Base-by-base conservation (phyloP, 2,888 invertebrate genomes). In the Agrochola macilenta region DNA sequence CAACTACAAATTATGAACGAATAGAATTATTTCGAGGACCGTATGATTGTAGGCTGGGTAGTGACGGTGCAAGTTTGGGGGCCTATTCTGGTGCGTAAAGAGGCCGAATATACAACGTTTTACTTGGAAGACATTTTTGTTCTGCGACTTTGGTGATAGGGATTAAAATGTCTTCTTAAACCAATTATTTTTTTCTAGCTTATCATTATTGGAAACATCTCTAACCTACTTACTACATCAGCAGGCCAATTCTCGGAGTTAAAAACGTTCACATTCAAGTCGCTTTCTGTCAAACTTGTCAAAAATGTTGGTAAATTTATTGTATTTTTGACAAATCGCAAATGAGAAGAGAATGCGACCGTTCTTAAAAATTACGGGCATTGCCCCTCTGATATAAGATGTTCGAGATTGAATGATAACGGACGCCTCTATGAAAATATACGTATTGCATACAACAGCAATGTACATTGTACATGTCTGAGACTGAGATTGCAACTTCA, bases 1-100 rank as follows among this genome's bases (percentile, higher is more conserved):
- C 91, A 91, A 89, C 92, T 91, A 94, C 94, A 93, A 96, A 96
- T 96, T 96, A 95, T 93, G 92, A 94, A 92, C 92, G 94, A 93
- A 93, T 91, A 91, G 92, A 96, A 96, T 96, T 95, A 96, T 95
- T 94, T 94, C 89, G 93, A 94, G 93, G 93, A 94, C 93, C 89
- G 91, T 92, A 93, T 96, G 96, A 96, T 96, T 96, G 95, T 92
- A 93, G 95, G 91, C 92, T 91, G 90, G 82, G 78, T 79, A 78
- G 83, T 96, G 96, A 96, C 95, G 88, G 23, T 81, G 95, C 95
- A 89, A 65, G 90, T 94, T 92, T 88, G 82, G 86, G 87, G 79
- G 74, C 61, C 82, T 90, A 90, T 90, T 92, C 88, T 88, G 70
- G 35, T 66, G 26, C 35, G 30, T 64, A 68, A 63, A 71, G 60